Evolutionary conservation across 2,888 invertebrate genomes (phyloP).

Genomic region (Steinernema carpocapsae): DNA sequence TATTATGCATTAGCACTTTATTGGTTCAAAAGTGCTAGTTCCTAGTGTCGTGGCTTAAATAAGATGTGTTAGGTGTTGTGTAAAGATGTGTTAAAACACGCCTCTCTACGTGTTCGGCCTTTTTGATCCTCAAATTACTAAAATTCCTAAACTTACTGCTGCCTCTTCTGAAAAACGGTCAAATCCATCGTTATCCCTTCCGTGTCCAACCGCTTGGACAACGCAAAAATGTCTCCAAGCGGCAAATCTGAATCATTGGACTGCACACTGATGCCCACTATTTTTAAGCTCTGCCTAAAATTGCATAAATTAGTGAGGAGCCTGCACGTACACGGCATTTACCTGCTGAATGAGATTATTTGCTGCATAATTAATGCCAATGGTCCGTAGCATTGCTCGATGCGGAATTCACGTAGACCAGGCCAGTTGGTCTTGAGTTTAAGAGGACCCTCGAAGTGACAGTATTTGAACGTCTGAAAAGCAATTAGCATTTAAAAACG

Average conservation of each 20-base stretch:
- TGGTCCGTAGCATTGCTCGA: constrained; percentile 27
- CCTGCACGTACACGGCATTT: background rate
- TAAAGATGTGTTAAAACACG: too few relatives aligned
- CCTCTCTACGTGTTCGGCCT: too few relatives aligned
- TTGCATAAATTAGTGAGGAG: too few relatives aligned
- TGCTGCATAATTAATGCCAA: background rate
- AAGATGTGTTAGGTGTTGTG: too few relatives aligned
- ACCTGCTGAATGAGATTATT: constrained; percentile 8
- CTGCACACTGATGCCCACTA: constrained; percentile 3
- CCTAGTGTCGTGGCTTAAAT: too few relatives aligned
- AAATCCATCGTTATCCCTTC: background rate
- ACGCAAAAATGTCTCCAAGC: background rate
- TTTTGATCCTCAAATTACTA: too few relatives aligned
- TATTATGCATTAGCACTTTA: too few relatives aligned
- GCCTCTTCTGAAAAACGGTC: constrained; percentile 11
- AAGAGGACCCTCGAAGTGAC: background rate
- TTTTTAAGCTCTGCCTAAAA: constrained; percentile 1
- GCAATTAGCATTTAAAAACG: background rate
- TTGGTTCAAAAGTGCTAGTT: too few relatives aligned
- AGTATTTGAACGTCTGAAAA: constrained; percentile 16
- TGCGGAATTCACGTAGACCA: background rate
- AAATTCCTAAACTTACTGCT: constrained; percentile 30
- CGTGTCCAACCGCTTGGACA: background rate
- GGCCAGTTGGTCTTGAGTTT: background rate
- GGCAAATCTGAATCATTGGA: constrained; percentile 23